Base-by-base conservation (phyloP, 2,888 invertebrate species). In the Nomada ruficornis region DNA sequence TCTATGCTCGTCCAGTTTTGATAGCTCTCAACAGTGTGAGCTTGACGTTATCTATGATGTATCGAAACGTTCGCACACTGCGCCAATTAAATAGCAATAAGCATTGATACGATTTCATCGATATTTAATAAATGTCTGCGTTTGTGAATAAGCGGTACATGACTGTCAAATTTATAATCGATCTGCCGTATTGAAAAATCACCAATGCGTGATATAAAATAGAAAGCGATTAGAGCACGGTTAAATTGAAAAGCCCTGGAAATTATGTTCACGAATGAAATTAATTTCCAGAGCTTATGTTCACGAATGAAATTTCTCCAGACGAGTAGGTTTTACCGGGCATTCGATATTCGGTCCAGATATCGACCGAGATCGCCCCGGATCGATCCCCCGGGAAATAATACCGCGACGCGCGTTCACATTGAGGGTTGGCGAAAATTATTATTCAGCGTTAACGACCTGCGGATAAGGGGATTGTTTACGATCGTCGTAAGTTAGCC, bases 391-490 rank as follows among this genome's bases (percentile, higher is more conserved):
- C 52, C 63, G 62, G 59, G 52, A 59, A 80, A 74, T 62, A 70
- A 68, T 18, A 36, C 36, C 57, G 50, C 11, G 60, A 26, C 69
- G 59, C 54, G 65, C 69, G 54, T 10, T 15, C 15, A 29, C 15
- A 54, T 63, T 29, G 72, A 72, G 71, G 72, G 81, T 80, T 77
- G 57, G 77, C 57, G 75, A 83, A 90, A 90, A 90, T 90, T 89
- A 89, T 90, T 89, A 90, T 88, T 85, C 89, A 84, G 86, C 84
- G 88, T 86, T 90, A 90, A 90, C 90, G 89, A 90, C 89, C 82
- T 84, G 89, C 83, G 88, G 90, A 90, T 90, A 90, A 88, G 89
- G 82, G 80, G 75, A 89, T 89, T 90, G 89, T 90, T 90, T 90
- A 90, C 88, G 90, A 88, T 86, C 86, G 83, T 80, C 82, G 86